Conservation (phyloP, 2,888 invertebrate genomes). For the Lasioglossum vierecki region DNA sequence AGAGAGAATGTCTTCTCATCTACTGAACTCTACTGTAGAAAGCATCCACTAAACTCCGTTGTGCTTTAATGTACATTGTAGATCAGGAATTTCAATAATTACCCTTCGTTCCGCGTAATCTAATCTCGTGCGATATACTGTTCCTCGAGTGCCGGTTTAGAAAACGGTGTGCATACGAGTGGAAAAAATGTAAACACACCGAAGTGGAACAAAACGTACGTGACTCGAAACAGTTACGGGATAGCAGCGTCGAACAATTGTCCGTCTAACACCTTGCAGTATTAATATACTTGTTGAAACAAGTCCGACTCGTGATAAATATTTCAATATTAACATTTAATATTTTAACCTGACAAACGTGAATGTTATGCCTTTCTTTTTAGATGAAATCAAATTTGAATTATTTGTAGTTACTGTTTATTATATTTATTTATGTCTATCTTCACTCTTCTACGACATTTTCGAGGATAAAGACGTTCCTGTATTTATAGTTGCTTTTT, state of each 20-base stretch:
- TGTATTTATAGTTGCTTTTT: too few species aligned
- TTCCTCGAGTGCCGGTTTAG: background rate
- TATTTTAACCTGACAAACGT: too few species aligned
- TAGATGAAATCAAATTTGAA: too few species aligned
- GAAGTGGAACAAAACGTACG: constrained; percentile 1
- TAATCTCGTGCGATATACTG: background rate
- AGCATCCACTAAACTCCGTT: constrained; percentile 11
- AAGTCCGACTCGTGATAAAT: too few species aligned
- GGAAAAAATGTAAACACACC: background rate
- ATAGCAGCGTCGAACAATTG: background rate
- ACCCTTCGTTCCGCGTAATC: background rate
- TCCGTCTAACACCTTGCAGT: too few species aligned
- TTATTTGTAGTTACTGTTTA: too few species aligned
- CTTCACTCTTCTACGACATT: too few species aligned
- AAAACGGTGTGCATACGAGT: constrained; percentile 1
- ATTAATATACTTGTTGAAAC: too few species aligned
- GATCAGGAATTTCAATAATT: background rate
- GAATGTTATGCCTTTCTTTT: too few species aligned
- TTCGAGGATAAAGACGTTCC: too few species aligned
- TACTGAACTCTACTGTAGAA: background rate
- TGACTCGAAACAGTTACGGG: background rate
- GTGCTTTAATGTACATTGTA: background rate
- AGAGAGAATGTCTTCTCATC: background rate
- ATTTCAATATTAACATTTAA: too few species aligned
- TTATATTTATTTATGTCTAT: too few species aligned